Percentiles rank a stretch among this genome's conserved stretches.
These are phyloP conservation scores for Drosophila lacertosa DNA, from an alignment of 1,140 invertebrate species.

Conservation along the genomic window DNA sequence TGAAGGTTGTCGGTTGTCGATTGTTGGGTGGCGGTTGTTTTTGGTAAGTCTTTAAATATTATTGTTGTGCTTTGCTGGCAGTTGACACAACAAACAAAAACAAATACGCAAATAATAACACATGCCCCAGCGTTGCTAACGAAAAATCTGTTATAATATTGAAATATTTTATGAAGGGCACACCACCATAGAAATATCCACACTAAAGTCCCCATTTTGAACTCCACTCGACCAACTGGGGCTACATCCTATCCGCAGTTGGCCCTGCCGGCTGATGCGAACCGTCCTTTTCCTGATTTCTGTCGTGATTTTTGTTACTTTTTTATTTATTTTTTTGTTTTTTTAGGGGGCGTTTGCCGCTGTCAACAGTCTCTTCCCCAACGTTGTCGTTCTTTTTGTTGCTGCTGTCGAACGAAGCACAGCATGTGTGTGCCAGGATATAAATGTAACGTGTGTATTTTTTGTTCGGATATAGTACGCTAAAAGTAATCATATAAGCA, in stretches of 20 bases:
- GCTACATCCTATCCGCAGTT: slow-evolving; percentile 28
- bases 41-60: slow-evolving; percentile 28
- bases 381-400: slow-evolving; percentile 25
- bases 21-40: slow-evolving; percentile 6
- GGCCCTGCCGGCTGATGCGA: slow-evolving; percentile 41
- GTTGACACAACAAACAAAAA: slow-evolving; percentile 50
- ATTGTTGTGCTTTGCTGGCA: slow-evolving; percentile 37
- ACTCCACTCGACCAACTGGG: background rate
- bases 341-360: slow-evolving; percentile 15
- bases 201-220: slow-evolving; percentile 8
- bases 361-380: slow-evolving; percentile 23
- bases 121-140: slow-evolving; percentile 32
- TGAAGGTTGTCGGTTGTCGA: background rate
- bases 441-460: background rate
- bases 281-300: slow-evolving; percentile 66
- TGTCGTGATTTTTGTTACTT: slow-evolving; percentile 9
- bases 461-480: background rate
- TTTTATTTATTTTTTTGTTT: slow-evolving; percentile 23
- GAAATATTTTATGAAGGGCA: slow-evolving; percentile 72
- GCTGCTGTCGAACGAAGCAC: slow-evolving; percentile 18
- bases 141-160: slow-evolving; percentile 73
- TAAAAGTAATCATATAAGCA: slow-evolving; percentile 5
- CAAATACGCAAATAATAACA: slow-evolving; percentile 72
- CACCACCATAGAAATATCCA: slow-evolving; percentile 17
- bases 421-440: background rate